Percentiles rank a stretch among this genome's conserved stretches.
Evolutionary conservation across 2,888 invertebrate genomes (phyloP).

Genomic region (Microplitis deprimator): DNA sequence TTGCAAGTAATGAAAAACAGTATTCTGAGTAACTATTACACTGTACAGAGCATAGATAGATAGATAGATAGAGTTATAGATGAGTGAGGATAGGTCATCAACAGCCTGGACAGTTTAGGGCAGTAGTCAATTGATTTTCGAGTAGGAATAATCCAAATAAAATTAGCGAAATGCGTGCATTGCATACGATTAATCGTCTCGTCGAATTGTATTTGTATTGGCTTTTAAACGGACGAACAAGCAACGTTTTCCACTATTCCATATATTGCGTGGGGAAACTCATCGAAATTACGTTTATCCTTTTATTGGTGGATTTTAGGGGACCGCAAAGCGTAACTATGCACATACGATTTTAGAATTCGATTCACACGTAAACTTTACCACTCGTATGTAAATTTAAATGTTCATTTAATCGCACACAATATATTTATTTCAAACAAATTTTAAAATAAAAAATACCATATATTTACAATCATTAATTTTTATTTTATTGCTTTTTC

Average conservation of each 20-base stretch:
- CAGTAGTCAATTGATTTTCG: slow-evolving; percentile 34
- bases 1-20: slow-evolving; percentile 46
- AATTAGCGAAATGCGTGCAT: slow-evolving; percentile 40
- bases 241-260: slow-evolving; percentile 22
- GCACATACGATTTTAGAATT: slow-evolving; percentile 20
- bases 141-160: slow-evolving; percentile 11
- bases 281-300: slow-evolving; percentile 37
- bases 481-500: not conserved
- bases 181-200: slow-evolving; percentile 36
- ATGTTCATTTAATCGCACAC: slow-evolving; percentile 13
- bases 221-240: slow-evolving; percentile 35
- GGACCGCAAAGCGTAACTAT: slow-evolving; percentile 2
- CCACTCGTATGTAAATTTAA: slow-evolving; percentile 13
- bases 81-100: not conserved
- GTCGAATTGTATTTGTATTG: slow-evolving; percentile 33
- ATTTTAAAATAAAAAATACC: not conserved
- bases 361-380: slow-evolving; percentile 23
- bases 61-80: not conserved
- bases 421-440: slow-evolving; percentile 10
- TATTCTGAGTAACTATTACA: slow-evolving; percentile 45
- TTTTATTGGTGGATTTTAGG: slow-evolving; percentile 26
- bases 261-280: slow-evolving; percentile 14
- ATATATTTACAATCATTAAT: not conserved
- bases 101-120: slow-evolving; percentile 20
- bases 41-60: slow-evolving; percentile 29